A percentile compares a stretch with the other conserved stretches of the same genome.
phyloP scores from a whole-genome alignment of 2,113 vertebrate species.

The Entomyzon cyanotis region DNA sequence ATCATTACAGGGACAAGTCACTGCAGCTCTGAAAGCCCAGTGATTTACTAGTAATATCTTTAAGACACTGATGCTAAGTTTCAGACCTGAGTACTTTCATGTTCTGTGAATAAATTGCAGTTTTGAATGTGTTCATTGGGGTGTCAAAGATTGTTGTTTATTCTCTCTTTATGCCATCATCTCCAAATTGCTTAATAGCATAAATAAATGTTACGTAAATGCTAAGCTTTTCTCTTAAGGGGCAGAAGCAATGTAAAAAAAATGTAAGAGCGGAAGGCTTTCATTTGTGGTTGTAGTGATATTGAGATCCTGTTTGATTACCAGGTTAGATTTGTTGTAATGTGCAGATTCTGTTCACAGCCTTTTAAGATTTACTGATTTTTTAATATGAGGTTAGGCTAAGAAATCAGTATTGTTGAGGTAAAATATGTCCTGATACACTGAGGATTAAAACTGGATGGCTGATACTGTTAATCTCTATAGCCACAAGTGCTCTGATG shows the following conservation, averaged over 20 bases:
- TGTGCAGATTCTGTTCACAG: not conserved
- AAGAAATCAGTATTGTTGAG: not conserved
- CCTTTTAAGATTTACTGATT: not conserved
- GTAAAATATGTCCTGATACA: not conserved
- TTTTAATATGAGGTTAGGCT: not conserved
- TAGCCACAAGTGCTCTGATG: not conserved
- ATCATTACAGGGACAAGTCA: not conserved
- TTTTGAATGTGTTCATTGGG: not conserved
- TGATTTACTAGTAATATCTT: not conserved
- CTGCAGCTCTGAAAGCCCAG: not conserved
- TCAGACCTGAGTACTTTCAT: not conserved
- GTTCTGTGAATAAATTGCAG: not conserved
- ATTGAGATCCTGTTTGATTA: not conserved
- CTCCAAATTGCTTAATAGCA: slow-evolving; percentile 6
- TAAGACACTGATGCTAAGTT: not conserved
- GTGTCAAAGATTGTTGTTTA: not conserved
- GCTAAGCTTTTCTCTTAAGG: not conserved
- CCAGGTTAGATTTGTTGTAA: not conserved
- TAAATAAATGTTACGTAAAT: not conserved
- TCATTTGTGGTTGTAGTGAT: not conserved
- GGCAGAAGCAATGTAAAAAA: not conserved
- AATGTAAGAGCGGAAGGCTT: not conserved
- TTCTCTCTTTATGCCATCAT: not conserved
- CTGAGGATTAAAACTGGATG: not conserved
- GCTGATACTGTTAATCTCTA: not conserved